phyloP scores from a whole-genome alignment of 2,797 vertebrate species.

The Alosa sapidissima region DNA sequence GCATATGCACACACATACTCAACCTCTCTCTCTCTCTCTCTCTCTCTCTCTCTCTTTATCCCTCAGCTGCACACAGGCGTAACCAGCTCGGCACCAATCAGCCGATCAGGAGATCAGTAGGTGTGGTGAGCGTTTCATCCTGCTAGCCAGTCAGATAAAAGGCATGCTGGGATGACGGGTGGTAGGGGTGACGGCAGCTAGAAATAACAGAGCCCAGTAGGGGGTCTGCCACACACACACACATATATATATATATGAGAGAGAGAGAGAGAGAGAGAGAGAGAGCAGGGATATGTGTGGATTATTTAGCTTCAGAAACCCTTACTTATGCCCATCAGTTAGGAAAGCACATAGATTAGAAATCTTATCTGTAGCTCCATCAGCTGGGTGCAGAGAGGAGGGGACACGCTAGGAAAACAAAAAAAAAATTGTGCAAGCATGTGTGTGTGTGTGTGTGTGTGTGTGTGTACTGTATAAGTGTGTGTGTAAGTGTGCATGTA shows the following conservation, averaged over 20 bases:
- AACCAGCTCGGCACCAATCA: background rate
- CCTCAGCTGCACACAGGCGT: background rate
- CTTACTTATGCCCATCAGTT: background rate
- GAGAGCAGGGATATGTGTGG: background rate
- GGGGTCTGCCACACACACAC: background rate
- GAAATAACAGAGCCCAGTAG: background rate
- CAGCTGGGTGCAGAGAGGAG: background rate
- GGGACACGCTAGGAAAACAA: background rate
- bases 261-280: background rate
- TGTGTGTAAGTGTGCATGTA: background rate
- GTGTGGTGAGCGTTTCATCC: background rate
- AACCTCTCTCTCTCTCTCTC: background rate
- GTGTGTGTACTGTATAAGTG: background rate
- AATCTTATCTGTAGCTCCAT: background rate
- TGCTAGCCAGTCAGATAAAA: conserved; percentile 13
- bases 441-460: conserved; percentile 10
- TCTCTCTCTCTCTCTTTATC: background rate
- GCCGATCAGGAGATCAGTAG: background rate
- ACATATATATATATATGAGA: background rate
- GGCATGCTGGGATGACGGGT: background rate
- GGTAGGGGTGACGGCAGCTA: conserved; percentile 5
- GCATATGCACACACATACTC: background rate
- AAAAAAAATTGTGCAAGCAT: background rate
- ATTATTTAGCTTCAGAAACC: background rate
- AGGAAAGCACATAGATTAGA: background rate